Base-by-base conservation (phyloP, 1,140 invertebrate species). In the Pollicipes pollicipes region DNA sequence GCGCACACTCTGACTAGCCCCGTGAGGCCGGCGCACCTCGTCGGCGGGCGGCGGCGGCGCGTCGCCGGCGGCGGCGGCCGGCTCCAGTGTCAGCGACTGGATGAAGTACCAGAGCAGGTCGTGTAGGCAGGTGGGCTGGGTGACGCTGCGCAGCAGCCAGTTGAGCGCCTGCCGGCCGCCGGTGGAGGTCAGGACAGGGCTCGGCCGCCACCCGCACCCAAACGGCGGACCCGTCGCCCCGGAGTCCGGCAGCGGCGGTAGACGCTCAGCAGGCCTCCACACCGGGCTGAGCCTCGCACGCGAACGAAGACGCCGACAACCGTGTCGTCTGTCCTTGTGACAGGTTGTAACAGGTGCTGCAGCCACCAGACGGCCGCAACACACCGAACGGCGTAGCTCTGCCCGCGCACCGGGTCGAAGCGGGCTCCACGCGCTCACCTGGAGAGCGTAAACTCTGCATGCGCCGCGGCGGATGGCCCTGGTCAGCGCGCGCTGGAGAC, bases 21-120 rank as follows among this genome's bases (percentile, higher is more conserved):
- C 64, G 28, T 73, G 72, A 24, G 64, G 71, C 75, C 76, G n/a
- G 68, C 75, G 74, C 68, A 76, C 71, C 16, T 74, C 68, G 6
- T 72, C 72, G 16, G 66, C 75, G 69, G 73, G 73, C 27, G 68
- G 69, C 26, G 67, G 35, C 66, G 73, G 69, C 32, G 75, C 75
- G 29, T 75, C 75, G 32, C 70, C 71, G 32, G n/a, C n/a, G n/a
- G n/a, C n/a, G n/a, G 68, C 64, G 31, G 37, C 32, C 26, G 72
- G 69, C 35, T 58, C 45, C 64, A 73, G 72, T 67, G 75, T 71
- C 29, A 93, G 80, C 16, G 86, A 81, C 27, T 82, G 85, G 1
- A 92, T 89, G 76, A 97, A 95, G 90, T 92, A 96, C 95, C 94
- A 97, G 72, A 97, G 84, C 0, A 97, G 82, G 79, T 97, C 95